These are phyloP conservation scores for Coptodon rendalli DNA, from an alignment of 2,113 vertebrate genomes.

Conservation along the genomic window DNA sequence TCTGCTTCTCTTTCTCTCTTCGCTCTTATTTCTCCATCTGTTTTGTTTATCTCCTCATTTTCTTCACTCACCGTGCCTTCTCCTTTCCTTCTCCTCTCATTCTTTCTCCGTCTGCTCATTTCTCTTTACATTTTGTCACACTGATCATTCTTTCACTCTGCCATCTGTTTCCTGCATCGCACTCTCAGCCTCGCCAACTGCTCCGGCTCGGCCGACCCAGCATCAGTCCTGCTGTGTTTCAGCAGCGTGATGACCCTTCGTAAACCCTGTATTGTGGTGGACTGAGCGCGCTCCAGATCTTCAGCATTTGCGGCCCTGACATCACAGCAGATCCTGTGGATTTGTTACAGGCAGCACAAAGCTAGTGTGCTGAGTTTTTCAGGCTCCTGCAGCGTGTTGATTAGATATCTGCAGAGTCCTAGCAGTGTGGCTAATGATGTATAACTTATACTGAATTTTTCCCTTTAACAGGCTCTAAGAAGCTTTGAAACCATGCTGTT, in stretches of 20 bases:
- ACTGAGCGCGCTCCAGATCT: neutral
- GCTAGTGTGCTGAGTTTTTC: neutral
- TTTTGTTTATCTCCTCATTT: neutral
- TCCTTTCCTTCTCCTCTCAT: neutral
- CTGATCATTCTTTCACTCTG: neutral
- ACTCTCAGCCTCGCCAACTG: neutral
- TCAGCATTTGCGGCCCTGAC: neutral
- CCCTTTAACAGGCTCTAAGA: neutral
- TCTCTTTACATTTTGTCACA: conserved; percentile 36
- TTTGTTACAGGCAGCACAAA: neutral
- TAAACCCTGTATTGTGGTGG: neutral
- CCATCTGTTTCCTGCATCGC: conserved; percentile 30
- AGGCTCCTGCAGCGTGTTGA: neutral
- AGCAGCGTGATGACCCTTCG: neutral
- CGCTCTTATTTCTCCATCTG: conserved; percentile 16
- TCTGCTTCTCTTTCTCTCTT: neutral
- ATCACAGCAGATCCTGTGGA: neutral
- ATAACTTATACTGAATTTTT: neutral
- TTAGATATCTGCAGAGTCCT: neutral
- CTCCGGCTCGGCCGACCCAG: neutral
- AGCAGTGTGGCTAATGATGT: neutral
- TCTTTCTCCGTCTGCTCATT: neutral
- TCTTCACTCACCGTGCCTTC: neutral
- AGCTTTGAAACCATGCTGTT: neutral
- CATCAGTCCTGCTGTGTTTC: neutral